Evolutionary conservation across 2,797 vertebrate species (phyloP).

Genomic region (Poecilia gillii): DNA sequence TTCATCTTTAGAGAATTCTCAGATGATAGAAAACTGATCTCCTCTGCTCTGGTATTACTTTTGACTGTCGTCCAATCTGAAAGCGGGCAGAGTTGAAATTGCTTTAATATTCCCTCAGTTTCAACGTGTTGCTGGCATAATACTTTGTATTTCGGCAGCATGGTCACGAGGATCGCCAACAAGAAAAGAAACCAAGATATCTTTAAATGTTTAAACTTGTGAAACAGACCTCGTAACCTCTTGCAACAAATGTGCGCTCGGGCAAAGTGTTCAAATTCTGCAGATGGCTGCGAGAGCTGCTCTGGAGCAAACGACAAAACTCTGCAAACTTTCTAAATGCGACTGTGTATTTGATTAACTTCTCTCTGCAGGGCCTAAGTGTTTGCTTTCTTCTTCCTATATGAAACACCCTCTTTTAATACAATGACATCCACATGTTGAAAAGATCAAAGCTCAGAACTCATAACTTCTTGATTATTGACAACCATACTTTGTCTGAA

Average conservation of each 20-base stretch:
- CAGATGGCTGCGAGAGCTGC: background rate
- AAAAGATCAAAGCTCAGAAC: background rate
- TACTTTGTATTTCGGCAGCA: constrained; percentile 61
- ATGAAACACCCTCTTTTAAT: constrained; percentile 18
- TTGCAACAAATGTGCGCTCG: constrained; percentile 15
- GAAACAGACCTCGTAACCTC: constrained; percentile 27
- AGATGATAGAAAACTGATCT: constrained; percentile 80
- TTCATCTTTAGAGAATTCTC: constrained; percentile 74
- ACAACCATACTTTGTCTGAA: too few relatives aligned
- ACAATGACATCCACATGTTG: background rate
- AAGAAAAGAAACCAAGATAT: constrained; percentile 47
- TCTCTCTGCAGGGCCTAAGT: constrained; percentile 29
- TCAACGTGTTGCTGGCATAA: constrained; percentile 56
- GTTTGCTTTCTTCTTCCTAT: constrained; percentile 14
- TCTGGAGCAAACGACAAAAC: constrained; percentile 8
- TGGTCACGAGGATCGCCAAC: constrained; percentile 54
- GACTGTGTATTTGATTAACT: constrained; percentile 25
- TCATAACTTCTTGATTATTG: background rate
- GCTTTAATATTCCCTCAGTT: constrained; percentile 76
- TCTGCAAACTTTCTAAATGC: background rate
- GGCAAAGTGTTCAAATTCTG: constrained; percentile 9
- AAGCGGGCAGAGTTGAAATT: constrained; percentile 68
- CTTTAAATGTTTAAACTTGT: constrained; percentile 60
- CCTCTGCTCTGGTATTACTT: constrained; percentile 76
- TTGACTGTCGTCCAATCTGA: constrained; percentile 71